These are phyloP conservation scores for Agonopterix arenella DNA, from an alignment of 2,888 invertebrate genomes.

Conservation along the genomic window DNA sequence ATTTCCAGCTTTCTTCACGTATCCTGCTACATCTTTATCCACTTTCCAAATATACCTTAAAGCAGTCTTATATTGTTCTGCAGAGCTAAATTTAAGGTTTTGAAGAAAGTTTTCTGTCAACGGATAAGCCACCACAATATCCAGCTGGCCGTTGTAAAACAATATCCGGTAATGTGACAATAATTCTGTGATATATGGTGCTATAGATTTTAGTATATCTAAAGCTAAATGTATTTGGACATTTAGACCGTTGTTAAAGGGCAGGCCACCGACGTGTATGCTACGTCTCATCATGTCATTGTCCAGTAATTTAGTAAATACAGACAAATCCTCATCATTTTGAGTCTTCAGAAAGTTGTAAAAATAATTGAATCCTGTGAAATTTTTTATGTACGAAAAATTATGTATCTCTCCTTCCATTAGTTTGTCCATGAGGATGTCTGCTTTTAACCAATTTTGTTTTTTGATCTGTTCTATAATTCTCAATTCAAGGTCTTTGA, in stretches of 20 bases:
- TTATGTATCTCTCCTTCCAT: constrained; percentile 62
- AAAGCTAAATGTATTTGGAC: constrained; percentile 70
- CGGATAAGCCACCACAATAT: constrained; percentile 79
- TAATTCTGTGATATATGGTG: constrained; percentile 53
- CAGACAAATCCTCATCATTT: constrained; percentile 49
- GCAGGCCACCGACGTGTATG: constrained; percentile 79
- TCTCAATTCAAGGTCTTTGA: constrained; percentile 77
- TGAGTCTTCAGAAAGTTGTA: constrained; percentile 81
- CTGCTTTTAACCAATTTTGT: constrained; percentile 80
- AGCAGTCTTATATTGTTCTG: constrained; percentile 79
- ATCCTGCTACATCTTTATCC: constrained; percentile 82
- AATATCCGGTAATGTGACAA: constrained; percentile 71
- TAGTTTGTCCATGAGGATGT: constrained; percentile 81
- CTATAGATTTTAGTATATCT: constrained; percentile 78
- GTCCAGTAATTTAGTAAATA: constrained; percentile 42
- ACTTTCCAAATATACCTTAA: constrained; percentile 81
- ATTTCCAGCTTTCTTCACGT: constrained; percentile 82
- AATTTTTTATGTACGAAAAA: constrained; percentile 75
- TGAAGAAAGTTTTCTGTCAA: constrained; percentile 80
- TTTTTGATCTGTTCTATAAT: constrained; percentile 76
- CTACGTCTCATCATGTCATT: constrained; percentile 59
- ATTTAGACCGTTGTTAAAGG: constrained; percentile 59
- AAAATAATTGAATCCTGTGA: constrained; percentile 85
- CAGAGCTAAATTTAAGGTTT: constrained; percentile 79
- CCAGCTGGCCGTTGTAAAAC: constrained; percentile 82